These are phyloP conservation scores for Clavelina lepadiformis DNA, from an alignment of 23 tunicate species.

Conservation along the genomic window DNA sequence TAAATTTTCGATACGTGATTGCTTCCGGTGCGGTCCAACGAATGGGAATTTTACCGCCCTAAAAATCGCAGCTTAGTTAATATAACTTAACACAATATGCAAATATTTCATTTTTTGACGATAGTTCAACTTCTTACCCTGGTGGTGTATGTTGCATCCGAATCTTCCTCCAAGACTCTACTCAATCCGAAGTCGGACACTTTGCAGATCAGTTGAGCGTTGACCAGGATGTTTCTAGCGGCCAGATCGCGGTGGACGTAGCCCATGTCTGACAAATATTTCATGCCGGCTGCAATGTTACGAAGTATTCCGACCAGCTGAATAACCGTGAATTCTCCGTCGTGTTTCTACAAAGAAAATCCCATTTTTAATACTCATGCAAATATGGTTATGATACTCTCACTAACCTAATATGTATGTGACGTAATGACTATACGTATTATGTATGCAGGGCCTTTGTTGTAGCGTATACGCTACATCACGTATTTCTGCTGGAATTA, in stretches of 20 bases:
- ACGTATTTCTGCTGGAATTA: too few species aligned
- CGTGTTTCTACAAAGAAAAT: conserved; percentile 60
- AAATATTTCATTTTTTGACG: background rate
- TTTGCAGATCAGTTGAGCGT: conserved; percentile 85
- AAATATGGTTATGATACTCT: too few species aligned
- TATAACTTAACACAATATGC: background rate
- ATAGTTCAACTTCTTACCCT: conserved; percentile 34
- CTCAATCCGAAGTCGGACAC: conserved; percentile 96
- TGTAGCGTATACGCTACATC: too few species aligned
- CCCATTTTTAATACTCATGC: too few species aligned
- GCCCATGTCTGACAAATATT: conserved; percentile 95
- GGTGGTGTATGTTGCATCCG: conserved; percentile 75
- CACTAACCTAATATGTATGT: too few species aligned
- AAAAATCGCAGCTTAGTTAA: background rate
- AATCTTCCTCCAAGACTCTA: conserved; percentile 76
- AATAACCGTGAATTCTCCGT: conserved; percentile 56
- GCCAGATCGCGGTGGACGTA: conserved; percentile 96
- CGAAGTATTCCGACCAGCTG: conserved; percentile 93
- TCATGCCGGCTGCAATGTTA: conserved; percentile 92
- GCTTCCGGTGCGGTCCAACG: conserved; percentile 99
- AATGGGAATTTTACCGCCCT: conserved; percentile 96
- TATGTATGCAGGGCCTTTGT: too few species aligned
- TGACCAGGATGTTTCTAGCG: conserved; percentile 78
- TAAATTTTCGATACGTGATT: conserved; percentile 82
- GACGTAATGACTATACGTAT: too few species aligned